Conservation (phyloP, 2,113 vertebrate species). For the Microtus oregoni region DNA sequence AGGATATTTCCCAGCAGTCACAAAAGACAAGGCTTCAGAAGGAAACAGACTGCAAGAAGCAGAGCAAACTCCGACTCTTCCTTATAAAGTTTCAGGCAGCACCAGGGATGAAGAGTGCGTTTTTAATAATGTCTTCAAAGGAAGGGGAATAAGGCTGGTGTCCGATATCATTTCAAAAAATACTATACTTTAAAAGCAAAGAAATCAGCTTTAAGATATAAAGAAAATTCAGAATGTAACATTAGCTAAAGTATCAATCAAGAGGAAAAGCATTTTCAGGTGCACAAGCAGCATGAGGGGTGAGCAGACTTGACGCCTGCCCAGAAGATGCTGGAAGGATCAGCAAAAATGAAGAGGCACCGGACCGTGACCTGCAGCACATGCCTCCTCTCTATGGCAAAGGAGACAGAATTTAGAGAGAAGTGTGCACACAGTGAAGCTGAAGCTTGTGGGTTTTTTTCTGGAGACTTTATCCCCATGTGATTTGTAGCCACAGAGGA, state of each 20-base stretch:
- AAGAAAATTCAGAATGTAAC: background rate
- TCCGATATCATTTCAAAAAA: background rate
- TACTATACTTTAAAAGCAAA: background rate
- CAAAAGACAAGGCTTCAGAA: background rate
- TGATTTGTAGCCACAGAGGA: background rate
- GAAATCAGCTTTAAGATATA: background rate
- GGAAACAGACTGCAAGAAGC: background rate
- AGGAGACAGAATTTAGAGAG: conserved; percentile 29
- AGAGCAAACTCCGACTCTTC: background rate
- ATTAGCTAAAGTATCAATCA: background rate
- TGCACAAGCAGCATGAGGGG: background rate
- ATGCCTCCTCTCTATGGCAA: background rate
- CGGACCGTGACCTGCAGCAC: background rate
- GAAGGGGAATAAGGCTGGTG: background rate
- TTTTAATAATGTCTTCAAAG: conserved; percentile 23
- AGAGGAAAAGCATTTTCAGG: background rate
- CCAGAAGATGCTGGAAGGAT: background rate
- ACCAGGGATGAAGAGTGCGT: background rate
- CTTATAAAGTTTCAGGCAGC: background rate
- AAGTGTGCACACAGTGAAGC: background rate
- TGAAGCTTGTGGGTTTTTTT: background rate
- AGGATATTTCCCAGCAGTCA: background rate
- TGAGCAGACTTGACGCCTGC: background rate
- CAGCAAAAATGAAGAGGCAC: background rate
- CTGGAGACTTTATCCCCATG: background rate